phyloP scores from a whole-genome alignment of 2,888 invertebrate species.

The Machimus rusticus region DNA sequence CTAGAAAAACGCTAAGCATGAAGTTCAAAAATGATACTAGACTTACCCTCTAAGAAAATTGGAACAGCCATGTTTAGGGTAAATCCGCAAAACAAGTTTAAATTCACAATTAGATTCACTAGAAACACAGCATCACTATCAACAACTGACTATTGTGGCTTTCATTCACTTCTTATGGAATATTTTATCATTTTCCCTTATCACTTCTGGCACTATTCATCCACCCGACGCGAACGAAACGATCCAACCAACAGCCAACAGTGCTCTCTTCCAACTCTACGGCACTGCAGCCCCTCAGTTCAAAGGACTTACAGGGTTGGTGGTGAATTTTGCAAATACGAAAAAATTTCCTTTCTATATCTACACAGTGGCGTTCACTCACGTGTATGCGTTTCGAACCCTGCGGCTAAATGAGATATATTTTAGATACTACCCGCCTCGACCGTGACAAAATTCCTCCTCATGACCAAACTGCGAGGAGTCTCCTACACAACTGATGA shows the following conservation, averaged over 20 bases:
- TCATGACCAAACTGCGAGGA: neutral
- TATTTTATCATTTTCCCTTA: conserved; percentile 41
- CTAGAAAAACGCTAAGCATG: neutral
- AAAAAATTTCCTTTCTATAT: neutral
- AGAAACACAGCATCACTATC: conserved; percentile 40
- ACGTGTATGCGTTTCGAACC: neutral
- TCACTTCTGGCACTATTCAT: conserved; percentile 15
- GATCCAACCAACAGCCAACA: neutral
- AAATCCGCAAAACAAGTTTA: conserved; percentile 14
- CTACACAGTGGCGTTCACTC: neutral
- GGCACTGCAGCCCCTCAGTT: neutral
- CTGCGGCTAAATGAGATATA: neutral
- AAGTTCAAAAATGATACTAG: neutral
- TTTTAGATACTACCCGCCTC: neutral
- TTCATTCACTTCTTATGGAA: conserved; percentile 34
- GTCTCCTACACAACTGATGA: neutral
- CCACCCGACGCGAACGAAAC: neutral
- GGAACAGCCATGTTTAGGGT: conserved; percentile 48
- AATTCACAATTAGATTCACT: conserved; percentile 13
- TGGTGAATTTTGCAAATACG: neutral
- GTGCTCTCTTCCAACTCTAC: neutral
- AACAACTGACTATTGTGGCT: conserved; percentile 33
- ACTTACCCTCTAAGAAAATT: conserved; percentile 48
- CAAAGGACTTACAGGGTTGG: neutral
- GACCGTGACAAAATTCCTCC: neutral